phyloP scores from a whole-genome alignment of 92 coral and sea anemone genomes.

The Parazoanthus atlanticus region DNA sequence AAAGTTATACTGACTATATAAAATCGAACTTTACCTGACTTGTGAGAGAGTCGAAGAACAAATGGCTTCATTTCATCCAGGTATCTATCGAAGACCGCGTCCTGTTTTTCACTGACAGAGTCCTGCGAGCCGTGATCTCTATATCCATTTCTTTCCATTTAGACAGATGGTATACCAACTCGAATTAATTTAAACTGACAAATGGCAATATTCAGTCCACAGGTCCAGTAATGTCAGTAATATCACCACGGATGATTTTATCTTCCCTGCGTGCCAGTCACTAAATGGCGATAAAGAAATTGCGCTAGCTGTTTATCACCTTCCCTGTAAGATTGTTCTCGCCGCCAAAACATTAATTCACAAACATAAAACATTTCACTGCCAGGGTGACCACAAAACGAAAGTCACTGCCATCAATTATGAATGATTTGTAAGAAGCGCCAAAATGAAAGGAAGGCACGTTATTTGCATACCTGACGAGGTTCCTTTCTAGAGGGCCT shows the following conservation, averaged over 20 bases:
- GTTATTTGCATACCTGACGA: background rate
- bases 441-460: conserved; percentile 8
- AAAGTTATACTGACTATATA: no score
- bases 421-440: conserved; percentile 29
- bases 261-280: background rate
- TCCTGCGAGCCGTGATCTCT: conserved; percentile 59
- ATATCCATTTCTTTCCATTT: conserved; percentile 80
- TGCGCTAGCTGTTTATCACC: background rate
- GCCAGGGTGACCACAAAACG: background rate
- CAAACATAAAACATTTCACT: background rate
- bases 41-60: conserved; percentile 88
- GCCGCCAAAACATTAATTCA: background rate
- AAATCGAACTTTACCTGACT: conserved; percentile 67
- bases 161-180: conserved; percentile 9
- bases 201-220: background rate
- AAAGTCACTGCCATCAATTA: conserved; percentile 13
- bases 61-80: conserved; percentile 92
- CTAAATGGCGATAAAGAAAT: background rate
- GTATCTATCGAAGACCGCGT: conserved; percentile 84
- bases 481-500: background rate
- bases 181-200: background rate
- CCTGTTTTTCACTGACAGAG: conserved; percentile 82
- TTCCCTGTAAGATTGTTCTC: background rate
- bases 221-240: background rate
- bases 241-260: background rate